These are phyloP conservation scores for Thecophora atra DNA, from an alignment of 2,888 invertebrate species.

Conservation along the genomic window DNA sequence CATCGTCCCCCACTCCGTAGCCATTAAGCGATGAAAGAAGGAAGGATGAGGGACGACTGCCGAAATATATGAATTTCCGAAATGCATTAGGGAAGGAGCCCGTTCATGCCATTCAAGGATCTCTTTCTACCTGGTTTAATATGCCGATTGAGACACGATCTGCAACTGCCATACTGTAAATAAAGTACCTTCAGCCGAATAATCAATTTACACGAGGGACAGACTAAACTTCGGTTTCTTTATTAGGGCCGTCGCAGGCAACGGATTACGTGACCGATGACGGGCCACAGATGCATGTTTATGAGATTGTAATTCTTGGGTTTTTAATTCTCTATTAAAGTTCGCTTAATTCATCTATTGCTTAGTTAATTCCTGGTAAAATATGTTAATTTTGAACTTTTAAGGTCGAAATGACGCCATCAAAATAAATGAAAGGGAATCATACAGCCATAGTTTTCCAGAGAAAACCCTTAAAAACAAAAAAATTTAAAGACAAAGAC, in stretches of 20 bases:
- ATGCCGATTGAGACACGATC: conserved; percentile 4
- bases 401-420: no score
- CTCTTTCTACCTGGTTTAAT: not conserved
- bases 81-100: not conserved
- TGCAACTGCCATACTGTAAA: not conserved
- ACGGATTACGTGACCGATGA: not conserved
- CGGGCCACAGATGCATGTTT: no score
- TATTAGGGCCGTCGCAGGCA: not conserved
- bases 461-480: no score
- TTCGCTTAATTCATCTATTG: no score
- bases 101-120: not conserved
- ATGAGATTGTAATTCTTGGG: no score
- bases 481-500: no score
- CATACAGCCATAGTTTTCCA: no score
- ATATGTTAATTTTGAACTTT: no score
- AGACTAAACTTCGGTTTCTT: not conserved
- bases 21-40: not conserved
- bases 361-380: no score
- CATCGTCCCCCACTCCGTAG: not conserved
- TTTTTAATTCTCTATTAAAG: no score
- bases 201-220: not conserved
- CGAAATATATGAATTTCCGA: not conserved
- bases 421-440: no score
- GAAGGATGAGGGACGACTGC: not conserved
- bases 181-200: conserved; percentile 5